Percentiles rank a stretch among this genome's conserved stretches.
phyloP scores from a whole-genome alignment of 2,888 invertebrate genomes.

The Agrochola litura region DNA sequence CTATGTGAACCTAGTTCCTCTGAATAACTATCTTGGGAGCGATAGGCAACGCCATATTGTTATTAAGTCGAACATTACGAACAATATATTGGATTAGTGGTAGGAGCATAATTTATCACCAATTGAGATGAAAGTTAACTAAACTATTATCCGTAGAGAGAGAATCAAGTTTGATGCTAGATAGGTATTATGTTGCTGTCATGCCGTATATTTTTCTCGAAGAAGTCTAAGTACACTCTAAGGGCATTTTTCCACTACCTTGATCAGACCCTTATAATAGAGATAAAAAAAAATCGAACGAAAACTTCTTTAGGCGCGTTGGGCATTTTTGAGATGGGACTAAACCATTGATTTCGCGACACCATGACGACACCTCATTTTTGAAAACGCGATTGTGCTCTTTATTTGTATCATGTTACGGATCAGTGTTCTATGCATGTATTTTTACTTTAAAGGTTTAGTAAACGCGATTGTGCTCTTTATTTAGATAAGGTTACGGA shows the following conservation, averaged over 20 bases:
- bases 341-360: too few relatives aligned
- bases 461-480: too few relatives aligned
- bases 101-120: conserved; percentile 44
- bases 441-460: too few relatives aligned
- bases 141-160: conserved; percentile 15
- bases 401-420: too few relatives aligned
- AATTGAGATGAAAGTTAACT: conserved; percentile 25
- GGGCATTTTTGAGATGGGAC: too few relatives aligned
- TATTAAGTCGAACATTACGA: conserved; percentile 43
- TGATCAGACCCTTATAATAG: background rate
- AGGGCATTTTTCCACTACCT: background rate
- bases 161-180: background rate
- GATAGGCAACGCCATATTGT: conserved; percentile 21
- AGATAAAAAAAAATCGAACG: too few relatives aligned
- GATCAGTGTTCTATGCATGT: too few relatives aligned
- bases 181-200: background rate
- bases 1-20: conserved; percentile 18
- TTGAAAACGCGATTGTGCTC: too few relatives aligned
- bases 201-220: background rate
- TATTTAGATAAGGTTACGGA: too few relatives aligned
- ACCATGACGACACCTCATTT: too few relatives aligned
- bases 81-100: conserved; percentile 45
- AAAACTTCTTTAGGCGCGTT: too few relatives aligned
- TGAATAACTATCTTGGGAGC: conserved; percentile 50
- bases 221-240: background rate